A percentile compares a stretch with the other conserved stretches of the same genome.
phyloP scores from a whole-genome alignment of 2,797 vertebrate genomes.

The Coregonus suidteri region DNA sequence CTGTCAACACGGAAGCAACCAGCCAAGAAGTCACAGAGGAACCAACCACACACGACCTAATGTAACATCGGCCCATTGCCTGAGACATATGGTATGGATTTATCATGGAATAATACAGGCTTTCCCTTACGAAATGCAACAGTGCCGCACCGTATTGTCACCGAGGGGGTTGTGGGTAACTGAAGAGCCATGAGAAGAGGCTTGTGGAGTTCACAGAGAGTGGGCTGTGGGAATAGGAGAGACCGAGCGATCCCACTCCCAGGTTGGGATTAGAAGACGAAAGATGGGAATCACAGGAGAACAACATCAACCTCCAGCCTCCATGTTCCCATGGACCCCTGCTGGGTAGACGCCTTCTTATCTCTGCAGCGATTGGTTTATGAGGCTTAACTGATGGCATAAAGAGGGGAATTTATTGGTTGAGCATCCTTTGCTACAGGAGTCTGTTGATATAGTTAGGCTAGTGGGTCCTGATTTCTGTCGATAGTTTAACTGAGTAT shows the following conservation, averaged over 20 bases:
- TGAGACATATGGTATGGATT: background rate
- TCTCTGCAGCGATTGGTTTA: background rate
- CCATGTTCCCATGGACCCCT: background rate
- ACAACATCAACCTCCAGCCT: background rate
- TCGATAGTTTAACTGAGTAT: no score
- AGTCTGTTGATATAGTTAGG: background rate
- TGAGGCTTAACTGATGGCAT: background rate
- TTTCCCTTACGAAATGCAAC: background rate
- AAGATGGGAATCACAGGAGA: background rate
- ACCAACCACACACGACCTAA: background rate
- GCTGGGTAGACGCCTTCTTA: background rate
- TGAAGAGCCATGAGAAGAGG: conserved; percentile 28
- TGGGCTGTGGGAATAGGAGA: conserved; percentile 42
- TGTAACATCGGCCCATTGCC: background rate
- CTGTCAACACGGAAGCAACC: conserved; percentile 9
- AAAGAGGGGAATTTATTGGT: background rate
- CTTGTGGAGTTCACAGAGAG: background rate
- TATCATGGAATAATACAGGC: background rate
- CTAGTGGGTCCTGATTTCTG: background rate
- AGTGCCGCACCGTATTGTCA: conserved; percentile 12
- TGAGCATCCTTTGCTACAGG: background rate
- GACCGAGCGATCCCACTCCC: conserved; percentile 33
- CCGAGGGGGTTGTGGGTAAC: conserved; percentile 30
- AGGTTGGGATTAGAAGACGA: background rate
- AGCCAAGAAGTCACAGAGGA: background rate